Evolutionary conservation across 53 echinoderm and acorn worm species (phyloP).

Genomic region (Stichopus horrens): DNA sequence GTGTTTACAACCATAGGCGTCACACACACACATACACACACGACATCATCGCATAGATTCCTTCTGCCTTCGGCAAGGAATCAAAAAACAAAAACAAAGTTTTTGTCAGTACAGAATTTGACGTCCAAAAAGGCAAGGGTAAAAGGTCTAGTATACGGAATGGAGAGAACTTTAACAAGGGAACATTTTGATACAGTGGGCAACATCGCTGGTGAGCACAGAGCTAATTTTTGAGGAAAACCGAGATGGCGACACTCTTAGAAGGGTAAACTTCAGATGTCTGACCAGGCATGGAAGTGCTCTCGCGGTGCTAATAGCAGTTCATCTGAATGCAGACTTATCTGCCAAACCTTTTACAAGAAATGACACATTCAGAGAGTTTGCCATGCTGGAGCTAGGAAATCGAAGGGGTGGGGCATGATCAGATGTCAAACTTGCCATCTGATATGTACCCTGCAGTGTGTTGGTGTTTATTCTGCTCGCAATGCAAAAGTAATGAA

Average conservation of each 20-base stretch:
- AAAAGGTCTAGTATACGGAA: slow-evolving; percentile 42
- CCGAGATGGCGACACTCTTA: background rate
- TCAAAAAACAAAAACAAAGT: slow-evolving; percentile 4
- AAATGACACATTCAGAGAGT: background rate
- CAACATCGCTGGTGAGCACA: background rate
- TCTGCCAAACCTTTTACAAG: background rate
- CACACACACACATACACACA: no score
- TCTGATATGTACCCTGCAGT: no score
- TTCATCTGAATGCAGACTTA: background rate
- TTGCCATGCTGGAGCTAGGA: background rate
- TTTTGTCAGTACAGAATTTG: slow-evolving; percentile 13
- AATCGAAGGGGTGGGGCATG: background rate
- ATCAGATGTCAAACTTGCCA: no score
- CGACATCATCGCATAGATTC: no score
- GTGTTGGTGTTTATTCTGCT: no score
- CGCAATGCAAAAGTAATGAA: no score
- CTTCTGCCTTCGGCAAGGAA: no score
- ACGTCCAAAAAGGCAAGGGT: slow-evolving; percentile 42
- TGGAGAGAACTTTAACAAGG: slow-evolving; percentile 39
- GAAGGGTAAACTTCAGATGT: background rate
- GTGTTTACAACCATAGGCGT: no score
- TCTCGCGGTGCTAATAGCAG: background rate
- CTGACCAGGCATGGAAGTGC: background rate
- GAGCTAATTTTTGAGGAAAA: background rate
- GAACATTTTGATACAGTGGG: background rate